Conservation (phyloP, 2,113 vertebrate genomes). For the Paraplagusia blochii region DNA sequence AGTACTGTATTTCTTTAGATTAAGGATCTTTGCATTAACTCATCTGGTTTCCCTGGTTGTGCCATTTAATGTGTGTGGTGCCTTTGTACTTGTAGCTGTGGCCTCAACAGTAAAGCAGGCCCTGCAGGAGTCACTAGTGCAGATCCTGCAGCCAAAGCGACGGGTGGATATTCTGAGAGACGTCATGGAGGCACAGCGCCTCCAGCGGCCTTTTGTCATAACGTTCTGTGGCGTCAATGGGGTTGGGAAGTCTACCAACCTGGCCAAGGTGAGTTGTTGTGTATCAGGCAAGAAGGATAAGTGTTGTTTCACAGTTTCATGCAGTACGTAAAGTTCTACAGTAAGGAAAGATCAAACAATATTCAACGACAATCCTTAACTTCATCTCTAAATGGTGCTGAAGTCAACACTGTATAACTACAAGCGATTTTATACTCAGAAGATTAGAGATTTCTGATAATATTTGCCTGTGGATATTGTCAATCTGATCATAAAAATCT, state of each 20-base stretch:
- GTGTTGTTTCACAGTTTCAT: too few relatives aligned
- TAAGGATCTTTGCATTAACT: not conserved
- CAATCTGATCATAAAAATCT: too few relatives aligned
- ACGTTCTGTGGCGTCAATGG: constrained; percentile 97
- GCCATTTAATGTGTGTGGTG: not conserved
- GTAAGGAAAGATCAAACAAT: too few relatives aligned
- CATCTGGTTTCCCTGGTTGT: not conserved
- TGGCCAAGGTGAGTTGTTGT: constrained; percentile 84
- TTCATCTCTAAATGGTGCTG: too few relatives aligned
- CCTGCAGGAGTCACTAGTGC: constrained; percentile 94
- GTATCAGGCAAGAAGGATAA: too few relatives aligned
- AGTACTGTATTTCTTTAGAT: constrained; percentile 63
- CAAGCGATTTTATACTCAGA: too few relatives aligned
- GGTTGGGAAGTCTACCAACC: constrained; percentile 95
- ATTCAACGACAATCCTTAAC: too few relatives aligned
- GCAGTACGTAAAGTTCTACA: too few relatives aligned
- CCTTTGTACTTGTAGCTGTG: constrained; percentile 79
- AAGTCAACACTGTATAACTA: too few relatives aligned
- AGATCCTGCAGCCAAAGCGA: constrained; percentile 96
- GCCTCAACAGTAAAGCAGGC: constrained; percentile 95
- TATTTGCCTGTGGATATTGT: too few relatives aligned
- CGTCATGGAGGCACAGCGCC: constrained; percentile 90
- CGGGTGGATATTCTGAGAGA: constrained; percentile 92
- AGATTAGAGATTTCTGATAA: too few relatives aligned
- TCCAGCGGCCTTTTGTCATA: constrained; percentile 87